Evolutionary conservation across 2,888 invertebrate genomes (phyloP).

Genomic region (Physocephala rufipes): DNA sequence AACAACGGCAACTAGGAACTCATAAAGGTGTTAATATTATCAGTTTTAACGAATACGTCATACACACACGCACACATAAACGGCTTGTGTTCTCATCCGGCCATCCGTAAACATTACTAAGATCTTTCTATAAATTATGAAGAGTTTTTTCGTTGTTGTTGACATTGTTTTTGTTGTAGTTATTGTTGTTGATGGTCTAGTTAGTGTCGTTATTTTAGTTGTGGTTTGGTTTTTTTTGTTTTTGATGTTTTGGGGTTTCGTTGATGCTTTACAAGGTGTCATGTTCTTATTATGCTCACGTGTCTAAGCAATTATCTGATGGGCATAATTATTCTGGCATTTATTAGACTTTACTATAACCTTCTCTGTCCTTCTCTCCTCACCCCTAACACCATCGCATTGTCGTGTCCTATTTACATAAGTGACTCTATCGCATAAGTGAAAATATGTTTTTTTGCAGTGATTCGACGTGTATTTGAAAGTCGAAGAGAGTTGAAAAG

Average conservation of each 20-base stretch:
- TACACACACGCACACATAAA: too few species aligned
- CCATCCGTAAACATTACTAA: not conserved
- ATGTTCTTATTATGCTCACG: conserved; percentile 46
- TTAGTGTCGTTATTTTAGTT: conserved; percentile 13
- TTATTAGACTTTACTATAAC: conserved; percentile 23
- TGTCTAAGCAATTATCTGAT: conserved; percentile 48
- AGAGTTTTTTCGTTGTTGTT: not conserved
- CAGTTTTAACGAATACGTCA: not conserved
- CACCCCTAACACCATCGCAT: too few species aligned
- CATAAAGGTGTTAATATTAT: conserved; percentile 1
- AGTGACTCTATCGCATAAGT: too few species aligned
- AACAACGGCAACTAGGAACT: not conserved
- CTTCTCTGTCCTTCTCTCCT: too few species aligned
- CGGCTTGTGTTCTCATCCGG: conserved; percentile 16
- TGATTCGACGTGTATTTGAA: too few species aligned
- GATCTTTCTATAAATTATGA: conserved; percentile 15
- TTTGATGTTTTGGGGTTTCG: conserved; percentile 17
- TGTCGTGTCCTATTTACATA: too few species aligned
- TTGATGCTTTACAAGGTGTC: conserved; percentile 43
- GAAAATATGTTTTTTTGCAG: too few species aligned
- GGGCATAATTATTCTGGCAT: conserved; percentile 42
- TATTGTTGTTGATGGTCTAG: conserved; percentile 30
- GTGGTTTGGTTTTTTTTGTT: conserved; percentile 18
- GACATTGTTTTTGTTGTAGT: conserved; percentile 8
- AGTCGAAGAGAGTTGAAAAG: too few species aligned